Base-by-base conservation (phyloP, 1,140 invertebrate species). In the Zophobas atratus region DNA sequence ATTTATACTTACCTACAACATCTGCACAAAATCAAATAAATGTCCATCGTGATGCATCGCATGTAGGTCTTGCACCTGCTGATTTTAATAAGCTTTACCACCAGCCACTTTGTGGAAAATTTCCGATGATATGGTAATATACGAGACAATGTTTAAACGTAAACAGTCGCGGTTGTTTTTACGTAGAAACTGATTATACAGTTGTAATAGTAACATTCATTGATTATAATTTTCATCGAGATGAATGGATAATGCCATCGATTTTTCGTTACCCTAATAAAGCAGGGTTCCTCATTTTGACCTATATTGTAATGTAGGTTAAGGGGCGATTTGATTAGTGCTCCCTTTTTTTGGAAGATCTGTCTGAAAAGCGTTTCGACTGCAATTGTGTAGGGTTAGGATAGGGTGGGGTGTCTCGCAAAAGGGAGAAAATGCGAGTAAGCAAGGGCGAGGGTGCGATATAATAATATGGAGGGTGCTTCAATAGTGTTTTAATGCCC, bases 401-500 rank as follows among this genome's bases (percentile, higher is more conserved):
- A 63, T 75, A 63, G 73, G 73, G 73, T 46, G 73, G 53, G 73
- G 60, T 20, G 73, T 34, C 41, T 53, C 46, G 35, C 49, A 63
- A 41, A 46, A 38, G 48, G 73, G 73, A 43, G 73, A 75, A 75
- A 56, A 75, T 63, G 33, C 55, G 43, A 76, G 35, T 67, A 41
- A 33, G 71, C 35, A 67, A 76, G 57, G 55, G 60, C 60, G 75
- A 76, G 75, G 75, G 75, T 70, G 75, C 75, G 57, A 70, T 60
- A 70, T 76, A 76, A 76, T 76, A 76, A 67, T 46, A 76, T 76
- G 60, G 43, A 76, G 75, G 75, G 75, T 48, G 43, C 43, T 67
- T 76, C 1, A 76, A 76, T 63, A 76, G 75, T 70, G 75, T 76
- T 76, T 76, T 76, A 76, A 76, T 76, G 75, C 57, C 51, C 67